A percentile compares a stretch with the other conserved stretches of the same genome.
These are phyloP conservation scores for Chloebia gouldiae DNA, from an alignment of 2,113 vertebrate species.

Conservation along the genomic window DNA sequence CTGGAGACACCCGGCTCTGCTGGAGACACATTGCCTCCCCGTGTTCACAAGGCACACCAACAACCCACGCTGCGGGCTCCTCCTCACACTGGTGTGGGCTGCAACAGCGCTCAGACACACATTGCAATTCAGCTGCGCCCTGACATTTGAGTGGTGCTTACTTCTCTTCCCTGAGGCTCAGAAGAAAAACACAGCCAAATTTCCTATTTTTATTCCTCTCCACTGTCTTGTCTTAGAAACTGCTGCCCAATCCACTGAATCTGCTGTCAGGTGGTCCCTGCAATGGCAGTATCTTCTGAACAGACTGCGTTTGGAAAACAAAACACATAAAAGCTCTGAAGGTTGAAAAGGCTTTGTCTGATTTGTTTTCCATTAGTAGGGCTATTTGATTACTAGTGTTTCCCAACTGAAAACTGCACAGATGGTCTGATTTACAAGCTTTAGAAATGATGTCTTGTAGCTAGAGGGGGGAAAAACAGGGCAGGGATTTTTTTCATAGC, in stretches of 20 bases:
- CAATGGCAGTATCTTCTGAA: neutral
- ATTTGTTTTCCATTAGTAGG: slow-evolving; percentile 34
- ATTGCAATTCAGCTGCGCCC: neutral
- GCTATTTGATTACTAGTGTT: slow-evolving; percentile 32
- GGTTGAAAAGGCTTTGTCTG: slow-evolving; percentile 42
- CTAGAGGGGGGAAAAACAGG: neutral
- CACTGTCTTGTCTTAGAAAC: neutral
- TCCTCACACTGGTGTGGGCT: neutral
- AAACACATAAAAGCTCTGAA: slow-evolving; percentile 29
- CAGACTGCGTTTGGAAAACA: neutral
- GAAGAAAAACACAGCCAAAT: neutral
- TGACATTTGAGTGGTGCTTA: neutral
- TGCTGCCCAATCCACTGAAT: neutral
- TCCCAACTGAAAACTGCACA: slow-evolving; percentile 48
- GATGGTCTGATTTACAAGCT: slow-evolving; percentile 50
- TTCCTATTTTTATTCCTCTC: slow-evolving; percentile 1
- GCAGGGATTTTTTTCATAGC: slow-evolving; percentile 13
- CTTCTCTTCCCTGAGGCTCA: neutral
- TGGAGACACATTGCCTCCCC: slow-evolving; percentile 14
- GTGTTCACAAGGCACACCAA: neutral
- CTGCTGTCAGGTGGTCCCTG: neutral
- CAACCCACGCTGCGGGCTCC: neutral
- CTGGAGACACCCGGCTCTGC: neutral
- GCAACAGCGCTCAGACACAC: neutral
- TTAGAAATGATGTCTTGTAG: neutral